Base-by-base conservation (phyloP, 2,888 invertebrate species). In the Lordiphosa fenestrarum region DNA sequence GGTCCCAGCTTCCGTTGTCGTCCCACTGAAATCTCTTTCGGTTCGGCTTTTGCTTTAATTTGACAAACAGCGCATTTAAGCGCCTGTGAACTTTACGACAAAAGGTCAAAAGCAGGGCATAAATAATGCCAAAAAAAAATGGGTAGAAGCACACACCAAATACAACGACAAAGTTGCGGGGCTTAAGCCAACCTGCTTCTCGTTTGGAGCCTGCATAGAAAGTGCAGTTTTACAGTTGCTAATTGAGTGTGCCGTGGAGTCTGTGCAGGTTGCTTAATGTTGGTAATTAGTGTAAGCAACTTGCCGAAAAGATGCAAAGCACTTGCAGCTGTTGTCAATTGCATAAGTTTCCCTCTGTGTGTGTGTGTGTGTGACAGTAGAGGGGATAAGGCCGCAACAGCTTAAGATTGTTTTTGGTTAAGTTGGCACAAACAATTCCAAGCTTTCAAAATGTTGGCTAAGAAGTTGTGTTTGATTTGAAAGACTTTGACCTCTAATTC, bases 241-340 rank as follows among this genome's bases (percentile, higher is more conserved):
- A 77, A 77, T 77, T 83, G 77, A 77, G 77, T 77, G 76, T 66
- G 49, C 60, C 33, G 33, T 66, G 25, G 25, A 71, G 57, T 65
- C 78, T 82, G 81, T 80, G 81, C 84, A 80, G 76, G 70, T 77
- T 70, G 64, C 62, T 59, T 77, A 75, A 77, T 75, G 77, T 76
- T 66, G 76, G 76, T 77, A 77, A 77, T 77, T 77, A 77, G 76
- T 66, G 73, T 49, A 33, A 47, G 54, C 51, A 65, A 69, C 53
- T 72, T 68, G 65, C 54, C 64, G 46, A 69, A 70, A 66, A 66
- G 47, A 41, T 60, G 36, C n/a, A 3, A 2, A 33, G 50, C 39
- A 37, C 15, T 44, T 41, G 54, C 69, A 61, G 55, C 61, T 63
- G 66, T 59, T 71, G 80, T 66, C 80, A 71, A 69, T 64, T 74